A percentile compares a stretch with the other conserved stretches of the same genome.
Conservation (phyloP, 1,140 invertebrate species). For the Drepana arcuata region DNA sequence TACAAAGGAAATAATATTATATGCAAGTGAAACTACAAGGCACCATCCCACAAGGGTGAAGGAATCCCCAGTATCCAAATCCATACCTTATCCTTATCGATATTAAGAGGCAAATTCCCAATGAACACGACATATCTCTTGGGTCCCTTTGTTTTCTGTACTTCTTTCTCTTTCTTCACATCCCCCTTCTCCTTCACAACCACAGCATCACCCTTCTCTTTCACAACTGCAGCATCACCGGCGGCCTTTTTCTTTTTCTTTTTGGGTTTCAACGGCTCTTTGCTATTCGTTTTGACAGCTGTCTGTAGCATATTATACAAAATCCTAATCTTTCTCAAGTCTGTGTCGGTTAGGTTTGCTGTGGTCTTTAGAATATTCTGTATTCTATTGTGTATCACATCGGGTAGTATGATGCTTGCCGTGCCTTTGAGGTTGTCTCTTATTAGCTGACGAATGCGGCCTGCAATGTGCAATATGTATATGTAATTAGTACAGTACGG, state of each 20-base stretch:
- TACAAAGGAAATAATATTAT: too few relatives aligned
- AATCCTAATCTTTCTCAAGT: conserved; percentile 46
- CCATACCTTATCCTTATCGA: conserved; percentile 43
- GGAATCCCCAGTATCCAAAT: too few relatives aligned
- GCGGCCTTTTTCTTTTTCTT: conserved; percentile 7
- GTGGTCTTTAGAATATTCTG: conserved; percentile 32
- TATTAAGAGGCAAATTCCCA: conserved; percentile 45
- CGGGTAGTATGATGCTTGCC: conserved; percentile 28
- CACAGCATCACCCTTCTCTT: conserved; percentile 7
- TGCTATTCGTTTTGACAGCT: conserved; percentile 13
- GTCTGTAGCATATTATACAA: conserved; percentile 56
- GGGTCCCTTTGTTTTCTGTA: conserved; percentile 35
- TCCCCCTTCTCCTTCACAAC: conserved; percentile 10
- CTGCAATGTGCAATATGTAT: too few relatives aligned
- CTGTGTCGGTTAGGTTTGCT: conserved; percentile 25
- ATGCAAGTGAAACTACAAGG: too few relatives aligned
- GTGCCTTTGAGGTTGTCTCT: conserved; percentile 36
- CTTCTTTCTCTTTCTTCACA: conserved; percentile 9
- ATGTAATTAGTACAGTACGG: too few relatives aligned
- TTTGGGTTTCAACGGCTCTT: conserved; percentile 6
- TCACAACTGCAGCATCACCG: conserved; percentile 6
- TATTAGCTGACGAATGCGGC: conserved; percentile 39
- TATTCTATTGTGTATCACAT: conserved; percentile 40
- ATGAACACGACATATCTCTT: conserved; percentile 63
- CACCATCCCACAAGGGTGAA: too few relatives aligned